Conservation (phyloP, 2,888 invertebrate species). For the Amblyjoppa fuscipennis region DNA sequence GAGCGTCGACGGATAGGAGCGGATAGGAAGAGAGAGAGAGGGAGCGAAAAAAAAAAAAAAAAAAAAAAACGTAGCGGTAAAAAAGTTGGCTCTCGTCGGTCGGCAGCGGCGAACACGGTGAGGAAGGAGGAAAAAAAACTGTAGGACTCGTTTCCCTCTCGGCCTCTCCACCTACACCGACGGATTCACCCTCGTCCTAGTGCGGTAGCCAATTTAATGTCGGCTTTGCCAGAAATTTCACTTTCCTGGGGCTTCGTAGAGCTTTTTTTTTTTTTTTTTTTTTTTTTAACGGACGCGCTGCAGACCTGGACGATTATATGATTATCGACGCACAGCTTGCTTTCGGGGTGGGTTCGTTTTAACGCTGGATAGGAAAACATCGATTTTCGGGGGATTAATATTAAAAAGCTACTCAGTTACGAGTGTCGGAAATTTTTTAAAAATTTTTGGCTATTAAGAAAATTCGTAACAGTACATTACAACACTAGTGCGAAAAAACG, state of each 20-base stretch:
- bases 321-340: constrained; percentile 36
- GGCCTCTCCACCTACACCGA: neutral
- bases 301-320: constrained; percentile 31
- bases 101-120: constrained; percentile 6
- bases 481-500: no score
- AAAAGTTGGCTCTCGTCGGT: constrained; percentile 53
- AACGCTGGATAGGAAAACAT: neutral
- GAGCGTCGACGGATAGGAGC: constrained; percentile 57
- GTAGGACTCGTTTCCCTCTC: constrained; percentile 9
- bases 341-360: neutral
- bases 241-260: constrained; percentile 41
- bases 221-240: constrained; percentile 60
- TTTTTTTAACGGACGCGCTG: neutral
- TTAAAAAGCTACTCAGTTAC: neutral
- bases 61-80: constrained; percentile 15
- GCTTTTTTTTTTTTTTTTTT: neutral
- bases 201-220: constrained; percentile 59
- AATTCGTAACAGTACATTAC: no score
- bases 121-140: constrained; percentile 18
- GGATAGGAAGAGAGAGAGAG: no score
- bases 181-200: constrained; percentile 29
- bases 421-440: no score
- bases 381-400: neutral
- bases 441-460: no score
- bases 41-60: neutral